Evolutionary conservation across 2,113 vertebrate genomes (phyloP), one percentile per base, ranked within the genome.

Genomic region (Thamnaconus septentrionalis): DNA sequence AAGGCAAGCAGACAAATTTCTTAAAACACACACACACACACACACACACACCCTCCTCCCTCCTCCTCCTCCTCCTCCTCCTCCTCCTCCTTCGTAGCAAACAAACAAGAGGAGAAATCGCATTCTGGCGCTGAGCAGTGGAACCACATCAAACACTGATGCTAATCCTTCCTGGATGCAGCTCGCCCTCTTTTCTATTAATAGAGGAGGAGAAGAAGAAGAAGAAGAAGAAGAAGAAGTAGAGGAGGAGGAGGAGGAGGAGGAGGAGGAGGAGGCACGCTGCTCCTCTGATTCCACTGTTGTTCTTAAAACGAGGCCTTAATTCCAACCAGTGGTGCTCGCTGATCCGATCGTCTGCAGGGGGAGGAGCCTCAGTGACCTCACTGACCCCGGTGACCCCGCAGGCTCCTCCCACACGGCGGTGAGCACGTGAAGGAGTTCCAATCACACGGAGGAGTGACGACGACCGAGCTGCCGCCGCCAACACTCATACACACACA

Each of bases 141-240:
- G 88, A 90, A 91, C 84, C 86, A 89, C 89, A 91, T 92, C 90
- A 91, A 91, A 90, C 84, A 79, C 71, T 73, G 83, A 85, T 83
- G 86, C 64, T 90, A 92, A 91, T 91, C 91, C 89, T 85, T 80
- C 87, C 85, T 90, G 87, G 84, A 89, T 89, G 80, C 81, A 44
- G 77, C 43, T 56, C 80, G 88, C 88, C 89, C 89, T 90, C 85
- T 64, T 90, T 92, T 83, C 87, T 92, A 92, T 89, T 87, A 90
- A 87, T 91, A 90, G 88, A 41, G 31, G 69, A 82, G 85, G 75
- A 75, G 88, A 83, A 83, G 78, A 84, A 31, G 18, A 31, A 31
- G 18, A 31, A 31, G 18, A 31, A 31, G 18, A 5, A 50, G 41
- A 31, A 31, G 18, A 31, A 9, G 58, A 58, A 51, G 58, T 55